Conservation (phyloP, 2,888 invertebrate species). For the Drosophila bunnanda region DNA sequence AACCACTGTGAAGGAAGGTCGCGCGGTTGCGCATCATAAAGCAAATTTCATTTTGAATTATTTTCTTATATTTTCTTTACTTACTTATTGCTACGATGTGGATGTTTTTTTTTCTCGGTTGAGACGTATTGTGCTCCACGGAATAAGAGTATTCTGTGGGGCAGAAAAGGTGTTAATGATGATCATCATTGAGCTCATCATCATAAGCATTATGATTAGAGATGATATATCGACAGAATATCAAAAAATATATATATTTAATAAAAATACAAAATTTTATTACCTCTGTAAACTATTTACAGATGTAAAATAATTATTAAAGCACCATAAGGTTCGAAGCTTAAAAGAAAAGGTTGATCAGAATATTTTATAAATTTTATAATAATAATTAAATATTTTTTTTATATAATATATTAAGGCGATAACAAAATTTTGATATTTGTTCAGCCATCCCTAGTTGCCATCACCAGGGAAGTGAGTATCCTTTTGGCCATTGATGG, state of each 20-base stretch:
- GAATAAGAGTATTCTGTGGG: conserved; percentile 60
- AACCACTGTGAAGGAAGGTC: conserved; percentile 66
- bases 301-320: not conserved
- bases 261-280: too few relatives aligned
- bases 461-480: conserved; percentile 1
- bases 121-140: conserved; percentile 60
- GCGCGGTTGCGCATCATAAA: conserved; percentile 84
- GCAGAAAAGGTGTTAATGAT: conserved; percentile 82
- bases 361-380: not conserved
- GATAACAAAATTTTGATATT: not conserved
- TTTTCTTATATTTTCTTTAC: conserved; percentile 77
- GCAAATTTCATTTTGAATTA: conserved; percentile 85
- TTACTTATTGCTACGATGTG: conserved; percentile 37
- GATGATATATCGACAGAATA: not conserved
- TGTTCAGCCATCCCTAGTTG: not conserved
- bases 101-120: conserved; percentile 35
- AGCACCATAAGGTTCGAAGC: not conserved
- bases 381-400: not conserved
- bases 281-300: too few relatives aligned
- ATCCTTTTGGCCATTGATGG: conserved; percentile 66
- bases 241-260: not conserved
- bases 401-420: not conserved
- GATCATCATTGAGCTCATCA: conserved; percentile 78
- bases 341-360: too few relatives aligned
- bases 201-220: conserved; percentile 37